phyloP scores from a whole-genome alignment of 2,797 vertebrate genomes.

The Sebastes glaucus region DNA sequence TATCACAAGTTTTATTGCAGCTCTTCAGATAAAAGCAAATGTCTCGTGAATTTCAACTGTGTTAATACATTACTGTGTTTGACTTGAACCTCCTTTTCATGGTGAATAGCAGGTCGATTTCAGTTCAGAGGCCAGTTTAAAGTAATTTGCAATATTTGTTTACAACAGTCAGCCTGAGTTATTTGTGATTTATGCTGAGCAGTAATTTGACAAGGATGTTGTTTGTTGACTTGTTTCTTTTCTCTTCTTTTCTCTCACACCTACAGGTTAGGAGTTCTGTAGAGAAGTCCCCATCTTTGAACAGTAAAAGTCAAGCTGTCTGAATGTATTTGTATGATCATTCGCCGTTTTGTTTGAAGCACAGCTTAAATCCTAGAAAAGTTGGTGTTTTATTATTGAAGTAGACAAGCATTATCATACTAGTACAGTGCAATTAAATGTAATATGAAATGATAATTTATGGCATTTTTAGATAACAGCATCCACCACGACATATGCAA shows the following conservation, averaged over 20 bases:
- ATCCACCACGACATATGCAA: neutral
- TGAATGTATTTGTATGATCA: constrained; percentile 14
- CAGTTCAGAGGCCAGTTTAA: constrained; percentile 23
- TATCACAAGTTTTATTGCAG: neutral
- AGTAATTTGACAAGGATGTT: constrained; percentile 19
- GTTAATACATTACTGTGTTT: neutral
- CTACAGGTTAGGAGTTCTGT: neutral
- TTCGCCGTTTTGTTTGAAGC: neutral
- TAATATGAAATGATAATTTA: neutral
- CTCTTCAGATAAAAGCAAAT: neutral
- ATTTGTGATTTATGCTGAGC: neutral
- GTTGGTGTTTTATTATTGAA: neutral
- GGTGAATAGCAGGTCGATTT: constrained; percentile 1
- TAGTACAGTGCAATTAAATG: neutral
- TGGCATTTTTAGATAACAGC: neutral
- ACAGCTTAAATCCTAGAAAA: neutral
- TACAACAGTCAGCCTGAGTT: constrained; percentile 15
- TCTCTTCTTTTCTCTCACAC: constrained; percentile 10
- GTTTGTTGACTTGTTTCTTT: constrained; percentile 21
- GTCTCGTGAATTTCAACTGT: neutral
- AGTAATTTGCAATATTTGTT: constrained; percentile 16
- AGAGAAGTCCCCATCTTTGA: constrained; percentile 7
- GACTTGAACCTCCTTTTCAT: constrained; percentile 5
- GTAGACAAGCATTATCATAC: neutral
- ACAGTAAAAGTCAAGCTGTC: constrained; percentile 4